phyloP scores from a whole-genome alignment of 2,888 invertebrate species.

The Drosophila meridiana region DNA sequence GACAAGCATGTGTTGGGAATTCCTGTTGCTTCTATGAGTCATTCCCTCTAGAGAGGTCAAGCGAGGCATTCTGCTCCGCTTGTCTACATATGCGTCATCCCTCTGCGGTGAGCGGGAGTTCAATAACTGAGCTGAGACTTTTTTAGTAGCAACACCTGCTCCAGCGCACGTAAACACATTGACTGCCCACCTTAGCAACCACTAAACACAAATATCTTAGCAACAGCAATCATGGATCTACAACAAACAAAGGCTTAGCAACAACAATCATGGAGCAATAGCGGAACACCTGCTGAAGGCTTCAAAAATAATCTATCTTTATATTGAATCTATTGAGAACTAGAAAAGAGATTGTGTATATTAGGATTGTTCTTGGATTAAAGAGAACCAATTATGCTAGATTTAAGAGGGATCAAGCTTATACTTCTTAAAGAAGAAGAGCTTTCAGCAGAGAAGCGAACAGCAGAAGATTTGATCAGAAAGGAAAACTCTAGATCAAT shows the following conservation, averaged over 20 bases:
- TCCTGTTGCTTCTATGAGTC: slow-evolving; percentile 13
- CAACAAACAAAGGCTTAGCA: slow-evolving; percentile 1
- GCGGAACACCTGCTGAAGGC: background rate
- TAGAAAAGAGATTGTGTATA: background rate
- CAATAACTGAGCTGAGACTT: slow-evolving; percentile 26
- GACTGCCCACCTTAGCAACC: slow-evolving; percentile 37
- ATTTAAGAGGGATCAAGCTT: no score
- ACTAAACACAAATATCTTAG: slow-evolving; percentile 4
- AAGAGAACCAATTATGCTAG: background rate
- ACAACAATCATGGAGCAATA: background rate
- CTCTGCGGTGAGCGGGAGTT: slow-evolving; percentile 4
- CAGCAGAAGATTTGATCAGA: background rate
- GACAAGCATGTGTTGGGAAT: slow-evolving; percentile 6
- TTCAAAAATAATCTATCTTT: background rate
- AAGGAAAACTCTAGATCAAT: background rate
- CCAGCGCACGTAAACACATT: background rate
- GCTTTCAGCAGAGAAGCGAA: background rate
- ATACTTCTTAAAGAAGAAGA: no score
- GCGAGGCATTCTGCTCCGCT: background rate
- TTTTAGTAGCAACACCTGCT: slow-evolving; percentile 18
- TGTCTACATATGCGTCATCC: slow-evolving; percentile 1
- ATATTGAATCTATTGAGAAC: background rate
- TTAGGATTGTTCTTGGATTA: background rate
- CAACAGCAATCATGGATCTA: background rate
- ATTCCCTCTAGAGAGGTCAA: background rate